Base-by-base conservation (phyloP, 2,888 invertebrate genomes). In the Nomada hirtipes region DNA sequence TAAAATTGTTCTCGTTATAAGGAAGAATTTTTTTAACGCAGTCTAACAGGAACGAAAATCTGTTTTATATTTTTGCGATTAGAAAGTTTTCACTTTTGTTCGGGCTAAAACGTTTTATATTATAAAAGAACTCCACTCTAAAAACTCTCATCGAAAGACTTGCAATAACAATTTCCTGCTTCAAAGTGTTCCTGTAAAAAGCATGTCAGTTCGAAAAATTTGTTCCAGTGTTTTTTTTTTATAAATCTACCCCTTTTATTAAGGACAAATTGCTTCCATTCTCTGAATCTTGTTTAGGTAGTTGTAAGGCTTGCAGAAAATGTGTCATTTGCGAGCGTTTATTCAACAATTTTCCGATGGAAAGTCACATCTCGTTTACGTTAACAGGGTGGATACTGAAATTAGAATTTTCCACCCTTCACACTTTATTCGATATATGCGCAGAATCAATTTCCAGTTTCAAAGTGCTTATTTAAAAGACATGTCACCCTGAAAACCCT, bases 401-500 rank as follows among this genome's bases (percentile, higher is more conserved):
- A 57, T 55, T 26, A 42, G 23, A 44, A 57, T 36, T 11, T 44
- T 69, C 23, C 18, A 26, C n/a, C 53, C 10, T 61, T 60, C 36
- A 18, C 36, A 4, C 18, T 36, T 36, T 47, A 20, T 36, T 36
- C 20, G 50, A 50, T 50, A 59, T 20, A 52, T 36, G 60, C n/a
- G 7, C 15, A 29, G 18, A 52, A 60, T 36, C 50, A 60, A 61
- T 60, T 71, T 52, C 52, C 70, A 47, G 20, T 29, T 59, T 29
- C 11, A 15, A 10, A 52, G 60, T 20, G 50, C 36, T 60, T 61
- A 50, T 52, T 71, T 50, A 61, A 52, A 29, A 26, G 60, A 36
- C 36, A 36, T 36, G 52, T 18, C 36, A 70, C 57, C 15, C 57
- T 50, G 50, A 71, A 70, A 71, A 52, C 36, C 50, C 60, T 15